Evolutionary conservation across 2,113 vertebrate genomes (phyloP), one percentile per base, ranked within the genome.

Genomic region (Pelusios castaneus): DNA sequence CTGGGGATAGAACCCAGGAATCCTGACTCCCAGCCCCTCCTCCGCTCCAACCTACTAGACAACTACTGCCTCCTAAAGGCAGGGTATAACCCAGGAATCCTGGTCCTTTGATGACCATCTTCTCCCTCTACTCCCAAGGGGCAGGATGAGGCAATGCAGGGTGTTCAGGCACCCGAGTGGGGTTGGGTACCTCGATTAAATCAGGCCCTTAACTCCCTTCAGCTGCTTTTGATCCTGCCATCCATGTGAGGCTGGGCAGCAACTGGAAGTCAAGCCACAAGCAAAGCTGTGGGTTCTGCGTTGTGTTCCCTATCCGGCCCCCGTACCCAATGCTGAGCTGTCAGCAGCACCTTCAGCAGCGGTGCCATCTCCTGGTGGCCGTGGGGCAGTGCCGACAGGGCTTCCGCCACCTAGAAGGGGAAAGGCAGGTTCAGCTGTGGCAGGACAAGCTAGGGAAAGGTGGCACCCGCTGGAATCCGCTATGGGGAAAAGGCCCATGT

Each of bases 281-380:
- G 31, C 16, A 19, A 38, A 43, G 38, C 13, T 41, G 9, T 12
- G 4, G 10, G 21, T 12, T n/a, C 52, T 52, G 5, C 1, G 49
- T 21, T 19, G 47, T 2, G 3, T 1, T 24, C 76, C 76, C 10
- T 5, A 9, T 41, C 13, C 17, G 3, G 10, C 34, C 14, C 34
- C 8, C 98, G 60, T 98, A 99, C 99, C 99, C 99, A 99, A 93
- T 97, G 98, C 79, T 96, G 95, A 41, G 98, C 75, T 63, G 94
- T 98, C 91, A 98, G 97, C 14, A 89, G 91, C 17, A 13, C 67
- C 76, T 91, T 97, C 8, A 99, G 97, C 83, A 99, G 98, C 1
- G 98, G 97, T 31, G 97, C 95, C 49, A 95, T 90, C 84, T 97
- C 89, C 45, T 81, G 88, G 91, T 91, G 95, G n/a, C 73, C 88